Conservation (phyloP, 2,888 invertebrate species). For the Tetragonula carbonaria region DNA sequence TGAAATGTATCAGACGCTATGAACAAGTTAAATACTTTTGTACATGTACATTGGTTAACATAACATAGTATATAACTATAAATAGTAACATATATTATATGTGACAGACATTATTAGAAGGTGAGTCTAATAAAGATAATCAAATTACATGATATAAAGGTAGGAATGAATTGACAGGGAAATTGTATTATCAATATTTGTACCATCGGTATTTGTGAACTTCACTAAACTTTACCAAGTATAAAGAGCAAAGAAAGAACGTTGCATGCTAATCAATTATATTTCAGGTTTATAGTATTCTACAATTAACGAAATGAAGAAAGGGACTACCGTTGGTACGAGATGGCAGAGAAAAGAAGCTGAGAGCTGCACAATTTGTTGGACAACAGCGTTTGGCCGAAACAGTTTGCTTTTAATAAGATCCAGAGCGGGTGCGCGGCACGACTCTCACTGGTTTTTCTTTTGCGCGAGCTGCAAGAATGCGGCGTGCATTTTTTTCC, state of each 20-base stretch:
- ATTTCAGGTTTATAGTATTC: background rate
- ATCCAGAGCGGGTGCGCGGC: conserved; percentile 12
- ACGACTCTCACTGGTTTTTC: conserved; percentile 72
- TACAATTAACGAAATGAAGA: background rate
- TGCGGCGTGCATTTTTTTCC: conserved; percentile 66
- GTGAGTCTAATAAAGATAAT: background rate
- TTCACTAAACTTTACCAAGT: background rate
- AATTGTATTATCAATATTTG: too few relatives aligned
- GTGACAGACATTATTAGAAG: too few relatives aligned
- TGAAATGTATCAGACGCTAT: background rate
- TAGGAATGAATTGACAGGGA: too few relatives aligned
- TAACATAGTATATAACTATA: background rate
- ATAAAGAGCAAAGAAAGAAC: background rate
- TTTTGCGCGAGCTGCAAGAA: conserved; percentile 66
- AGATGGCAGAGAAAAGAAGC: background rate
- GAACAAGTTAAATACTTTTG: background rate
- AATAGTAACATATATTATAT: too few relatives aligned
- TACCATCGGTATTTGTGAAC: background rate
- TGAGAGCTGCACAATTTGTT: background rate
- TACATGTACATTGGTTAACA: background rate
- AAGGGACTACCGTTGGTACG: background rate
- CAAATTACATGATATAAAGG: too few relatives aligned
- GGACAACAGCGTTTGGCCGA: background rate
- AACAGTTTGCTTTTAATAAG: conserved; percentile 20
- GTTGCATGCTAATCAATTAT: background rate